Base-by-base conservation (phyloP, 2,797 vertebrate genomes). In the Lutjanus campechanus region DNA sequence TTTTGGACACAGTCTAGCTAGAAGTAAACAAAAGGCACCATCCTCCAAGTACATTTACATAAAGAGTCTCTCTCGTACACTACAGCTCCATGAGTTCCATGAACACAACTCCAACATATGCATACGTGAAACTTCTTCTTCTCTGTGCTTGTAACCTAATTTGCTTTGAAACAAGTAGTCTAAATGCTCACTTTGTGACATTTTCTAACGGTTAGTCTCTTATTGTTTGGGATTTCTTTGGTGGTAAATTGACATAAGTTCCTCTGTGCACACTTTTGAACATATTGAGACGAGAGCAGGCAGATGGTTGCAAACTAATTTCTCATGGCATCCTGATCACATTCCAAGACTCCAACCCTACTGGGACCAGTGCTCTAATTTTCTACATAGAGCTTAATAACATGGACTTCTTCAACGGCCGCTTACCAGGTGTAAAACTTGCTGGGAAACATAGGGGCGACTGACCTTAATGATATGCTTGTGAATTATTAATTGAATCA, bases 301-400 rank as follows among this genome's bases (percentile, higher is more conserved):
- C 93, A 94, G 92, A 93, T 94, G 93, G 92, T 73, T 44, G 65
- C 76, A 77, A 85, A 89, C 84, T 79, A 61, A 88, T 89, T 90
- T 85, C 88, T 92, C 66, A 46, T 81, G 77, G 87, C 73, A 7
- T 85, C 79, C 82, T 89, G 88, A 91, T 91, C 79, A 80, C 76
- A 64, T 83, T 90, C 91, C 89, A 93, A 90, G 74, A 78, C 65
- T 86, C 51, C 51, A 81, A 55, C 59, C 47, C 91, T 78, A 65
- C 70, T 79, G 93, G 92, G 91, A 92, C 76, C 76, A 20, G 20
- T 88, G 91, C 73, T 93, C 91, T 86, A 88, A 85, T 93, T 94
- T 92, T 68, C 79, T 73, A 59, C 79, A 70, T n/a, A 17, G 63
- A 73, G 84, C 50, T 83, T 81, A 79, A 84, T 84, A 88, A 81